phyloP scores from a whole-genome alignment of 2,113 vertebrate species.

The Nettapus auritus region DNA sequence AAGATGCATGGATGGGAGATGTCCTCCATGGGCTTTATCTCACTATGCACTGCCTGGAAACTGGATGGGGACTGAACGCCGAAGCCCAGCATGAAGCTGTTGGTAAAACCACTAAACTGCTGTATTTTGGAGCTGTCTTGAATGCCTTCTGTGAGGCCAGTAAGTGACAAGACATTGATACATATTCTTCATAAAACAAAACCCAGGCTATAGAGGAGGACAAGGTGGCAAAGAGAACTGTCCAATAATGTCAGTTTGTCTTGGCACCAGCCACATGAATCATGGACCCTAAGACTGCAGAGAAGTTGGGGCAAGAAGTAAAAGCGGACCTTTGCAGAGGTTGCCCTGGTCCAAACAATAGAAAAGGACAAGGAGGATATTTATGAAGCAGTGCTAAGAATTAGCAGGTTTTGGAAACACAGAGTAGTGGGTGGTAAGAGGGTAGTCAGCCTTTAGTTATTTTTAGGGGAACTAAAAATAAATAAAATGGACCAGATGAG shows the following conservation, averaged over 20 bases:
- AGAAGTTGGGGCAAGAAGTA: neutral
- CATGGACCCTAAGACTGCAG: neutral
- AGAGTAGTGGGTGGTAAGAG: neutral
- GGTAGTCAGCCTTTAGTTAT: neutral
- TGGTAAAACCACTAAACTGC: neutral
- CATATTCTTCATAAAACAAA: neutral
- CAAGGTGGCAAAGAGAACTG: neutral
- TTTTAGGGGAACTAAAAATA: slow-evolving; percentile 52
- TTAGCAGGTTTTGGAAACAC: slow-evolving; percentile 1
- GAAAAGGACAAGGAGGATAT: neutral
- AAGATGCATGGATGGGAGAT: neutral
- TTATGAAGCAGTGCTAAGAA: slow-evolving; percentile 8
- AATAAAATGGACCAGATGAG: slow-evolving; percentile 29
- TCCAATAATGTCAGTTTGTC: neutral
- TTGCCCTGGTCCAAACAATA: neutral
- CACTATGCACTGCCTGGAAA: neutral
- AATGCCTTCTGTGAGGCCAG: neutral
- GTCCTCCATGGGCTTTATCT: neutral
- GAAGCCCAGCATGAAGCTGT: neutral
- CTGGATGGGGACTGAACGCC: neutral
- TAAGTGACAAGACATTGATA: neutral
- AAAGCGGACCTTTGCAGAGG: neutral
- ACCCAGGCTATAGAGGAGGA: neutral
- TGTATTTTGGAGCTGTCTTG: neutral
- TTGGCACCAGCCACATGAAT: neutral